Evolutionary conservation across 1,140 invertebrate species (phyloP).

Genomic region (Diachasma alloeum): DNA sequence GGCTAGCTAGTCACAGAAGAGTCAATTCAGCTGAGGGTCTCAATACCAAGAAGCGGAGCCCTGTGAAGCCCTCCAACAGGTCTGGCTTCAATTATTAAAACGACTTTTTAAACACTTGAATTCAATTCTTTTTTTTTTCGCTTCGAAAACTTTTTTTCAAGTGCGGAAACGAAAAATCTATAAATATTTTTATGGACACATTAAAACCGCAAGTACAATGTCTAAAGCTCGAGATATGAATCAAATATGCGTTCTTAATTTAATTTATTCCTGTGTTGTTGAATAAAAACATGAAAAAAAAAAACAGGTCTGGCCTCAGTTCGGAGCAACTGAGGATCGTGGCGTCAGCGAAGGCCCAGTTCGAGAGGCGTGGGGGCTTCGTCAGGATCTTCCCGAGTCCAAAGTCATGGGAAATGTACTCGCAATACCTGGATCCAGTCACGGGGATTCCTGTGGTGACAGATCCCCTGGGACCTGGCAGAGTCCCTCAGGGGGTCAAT

Average conservation of each 20-base stretch:
- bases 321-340: slow-evolving; percentile 84
- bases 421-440: slow-evolving; percentile 75
- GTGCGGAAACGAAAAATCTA: too few relatives aligned
- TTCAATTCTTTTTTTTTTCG: too few relatives aligned
- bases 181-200: too few relatives aligned
- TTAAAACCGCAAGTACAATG: too few relatives aligned
- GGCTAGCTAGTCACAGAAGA: slow-evolving; percentile 47
- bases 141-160: background rate
- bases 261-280: too few relatives aligned
- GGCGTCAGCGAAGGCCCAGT: slow-evolving; percentile 81
- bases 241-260: too few relatives aligned
- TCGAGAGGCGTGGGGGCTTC: slow-evolving; percentile 85
- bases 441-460: slow-evolving; percentile 76
- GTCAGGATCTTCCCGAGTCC: slow-evolving; percentile 90
- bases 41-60: background rate
- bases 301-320: slow-evolving; percentile 66
- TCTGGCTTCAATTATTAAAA: background rate
- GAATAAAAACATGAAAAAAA: too few relatives aligned
- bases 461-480: slow-evolving; percentile 67
- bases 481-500: slow-evolving; percentile 67
- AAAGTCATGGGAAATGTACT: slow-evolving; percentile 85
- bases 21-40: background rate
- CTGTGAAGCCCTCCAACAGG: slow-evolving; percentile 28
- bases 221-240: too few relatives aligned
- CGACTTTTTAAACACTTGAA: too few relatives aligned